Conservation (phyloP, 2,888 invertebrate genomes). For the Aleiodes alternator region DNA sequence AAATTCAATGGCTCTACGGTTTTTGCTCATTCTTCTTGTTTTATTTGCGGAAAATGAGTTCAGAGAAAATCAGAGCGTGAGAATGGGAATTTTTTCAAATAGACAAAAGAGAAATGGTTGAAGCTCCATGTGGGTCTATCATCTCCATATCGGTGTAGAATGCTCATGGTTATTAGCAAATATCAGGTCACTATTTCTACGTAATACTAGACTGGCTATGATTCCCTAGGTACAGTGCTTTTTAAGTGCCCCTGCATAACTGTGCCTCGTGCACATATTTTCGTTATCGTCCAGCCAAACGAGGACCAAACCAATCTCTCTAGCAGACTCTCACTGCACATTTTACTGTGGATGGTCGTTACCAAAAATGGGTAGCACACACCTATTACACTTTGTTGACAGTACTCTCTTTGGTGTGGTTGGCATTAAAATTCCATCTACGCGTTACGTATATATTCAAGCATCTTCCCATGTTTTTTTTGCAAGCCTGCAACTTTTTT, state of each 20-base stretch:
- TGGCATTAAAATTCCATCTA: constrained; percentile 59
- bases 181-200: neutral
- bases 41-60: no score
- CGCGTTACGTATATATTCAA: constrained; percentile 10
- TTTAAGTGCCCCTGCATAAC: constrained; percentile 3
- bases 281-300: constrained; percentile 10
- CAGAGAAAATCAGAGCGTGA: no score
- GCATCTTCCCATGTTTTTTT: neutral
- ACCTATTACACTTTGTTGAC: constrained; percentile 3
- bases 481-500: neutral
- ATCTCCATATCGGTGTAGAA: no score
- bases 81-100: no score
- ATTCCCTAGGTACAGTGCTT: neutral
- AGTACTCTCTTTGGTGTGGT: constrained; percentile 3
- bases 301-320: constrained; percentile 21
- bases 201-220: neutral
- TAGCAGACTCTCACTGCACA: neutral
- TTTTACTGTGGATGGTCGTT: constrained; percentile 17
- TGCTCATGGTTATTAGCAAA: neutral
- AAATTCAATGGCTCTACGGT: no score
- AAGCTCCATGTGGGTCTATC: no score
- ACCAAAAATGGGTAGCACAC: constrained; percentile 10
- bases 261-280: constrained; percentile 10
- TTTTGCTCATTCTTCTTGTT: no score
- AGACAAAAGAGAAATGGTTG: no score